Conservation (phyloP, 1,140 invertebrate species). For the Phthorimaea operculella region DNA sequence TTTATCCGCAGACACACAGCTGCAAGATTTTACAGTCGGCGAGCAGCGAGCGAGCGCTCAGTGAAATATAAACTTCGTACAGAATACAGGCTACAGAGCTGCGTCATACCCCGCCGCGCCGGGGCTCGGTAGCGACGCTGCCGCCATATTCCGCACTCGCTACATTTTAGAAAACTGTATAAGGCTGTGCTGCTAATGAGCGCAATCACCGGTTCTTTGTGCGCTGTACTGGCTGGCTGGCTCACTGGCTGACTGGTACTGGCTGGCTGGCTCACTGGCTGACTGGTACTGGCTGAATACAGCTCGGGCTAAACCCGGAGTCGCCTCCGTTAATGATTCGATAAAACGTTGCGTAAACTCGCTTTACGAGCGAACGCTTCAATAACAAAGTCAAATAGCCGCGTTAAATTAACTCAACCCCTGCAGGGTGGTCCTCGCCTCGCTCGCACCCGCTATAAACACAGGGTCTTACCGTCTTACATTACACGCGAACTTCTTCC, state of each 20-base stretch:
- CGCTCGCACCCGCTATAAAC: no score
- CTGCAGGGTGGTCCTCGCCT: no score
- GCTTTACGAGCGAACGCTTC: constrained; percentile 2
- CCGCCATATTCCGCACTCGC: not conserved
- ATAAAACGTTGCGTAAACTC: constrained; percentile 3
- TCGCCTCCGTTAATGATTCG: not conserved
- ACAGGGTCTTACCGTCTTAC: no score
- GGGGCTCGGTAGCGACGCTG: not conserved
- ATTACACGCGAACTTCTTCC: no score
- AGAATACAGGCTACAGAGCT: no score
- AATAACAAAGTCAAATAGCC: constrained; percentile 1
- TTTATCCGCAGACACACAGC: no score
- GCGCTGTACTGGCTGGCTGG: not conserved
- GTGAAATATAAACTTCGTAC: no score
- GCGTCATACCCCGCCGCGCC: no score
- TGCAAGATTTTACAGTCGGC: no score
- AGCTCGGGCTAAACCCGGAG: not conserved
- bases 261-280: no score
- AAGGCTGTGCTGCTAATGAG: constrained; percentile 1
- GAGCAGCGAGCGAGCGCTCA: not conserved
- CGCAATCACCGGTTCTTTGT: constrained; percentile 1
- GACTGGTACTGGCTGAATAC: not conserved
- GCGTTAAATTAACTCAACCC: not conserved
- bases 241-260: no score
- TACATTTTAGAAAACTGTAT: constrained; percentile 5